Evolutionary conservation across 2,113 vertebrate species (phyloP).

Genomic region (Catharus fuscescens): DNA sequence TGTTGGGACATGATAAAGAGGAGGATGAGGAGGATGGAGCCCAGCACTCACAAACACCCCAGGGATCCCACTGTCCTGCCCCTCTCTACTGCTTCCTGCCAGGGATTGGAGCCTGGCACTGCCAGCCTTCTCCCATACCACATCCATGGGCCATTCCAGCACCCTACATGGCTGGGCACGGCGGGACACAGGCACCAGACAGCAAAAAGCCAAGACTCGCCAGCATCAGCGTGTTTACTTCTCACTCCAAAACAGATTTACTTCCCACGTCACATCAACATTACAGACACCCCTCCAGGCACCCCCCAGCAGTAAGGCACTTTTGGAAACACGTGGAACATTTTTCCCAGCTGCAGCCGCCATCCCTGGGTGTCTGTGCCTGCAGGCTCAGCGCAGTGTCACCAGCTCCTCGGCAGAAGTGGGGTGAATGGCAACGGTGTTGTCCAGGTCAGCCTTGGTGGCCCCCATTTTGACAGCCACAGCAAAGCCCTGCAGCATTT

Average conservation of each 20-base stretch:
- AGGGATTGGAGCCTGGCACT: rapidly evolving
- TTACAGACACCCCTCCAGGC: rapidly evolving
- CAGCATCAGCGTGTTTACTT: neutral
- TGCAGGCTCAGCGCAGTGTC: neutral
- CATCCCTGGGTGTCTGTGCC: rapidly evolving
- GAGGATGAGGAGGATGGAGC: neutral
- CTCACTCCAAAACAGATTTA: neutral
- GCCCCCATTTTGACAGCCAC: slow-evolving; percentile 66
- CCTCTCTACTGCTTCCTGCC: rapidly evolving
- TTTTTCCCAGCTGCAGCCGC: neutral
- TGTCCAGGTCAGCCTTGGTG: slow-evolving; percentile 58
- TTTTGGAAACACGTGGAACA: rapidly evolving
- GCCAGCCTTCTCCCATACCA: neutral
- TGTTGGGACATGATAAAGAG: rapidly evolving
- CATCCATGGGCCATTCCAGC: rapidly evolving
- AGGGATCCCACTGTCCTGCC: neutral
- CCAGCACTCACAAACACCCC: rapidly evolving
- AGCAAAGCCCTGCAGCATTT: slow-evolving; percentile 58
- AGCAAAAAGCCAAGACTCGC: neutral
- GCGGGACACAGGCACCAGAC: rapidly evolving
- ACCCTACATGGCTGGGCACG: rapidly evolving
- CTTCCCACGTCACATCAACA: rapidly evolving
- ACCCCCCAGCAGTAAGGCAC: neutral
- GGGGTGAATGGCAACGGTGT: slow-evolving; percentile 50
- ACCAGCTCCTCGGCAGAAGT: slow-evolving; percentile 60